Conservation (phyloP, 2,888 invertebrate species). For the Anticlea derivata region DNA sequence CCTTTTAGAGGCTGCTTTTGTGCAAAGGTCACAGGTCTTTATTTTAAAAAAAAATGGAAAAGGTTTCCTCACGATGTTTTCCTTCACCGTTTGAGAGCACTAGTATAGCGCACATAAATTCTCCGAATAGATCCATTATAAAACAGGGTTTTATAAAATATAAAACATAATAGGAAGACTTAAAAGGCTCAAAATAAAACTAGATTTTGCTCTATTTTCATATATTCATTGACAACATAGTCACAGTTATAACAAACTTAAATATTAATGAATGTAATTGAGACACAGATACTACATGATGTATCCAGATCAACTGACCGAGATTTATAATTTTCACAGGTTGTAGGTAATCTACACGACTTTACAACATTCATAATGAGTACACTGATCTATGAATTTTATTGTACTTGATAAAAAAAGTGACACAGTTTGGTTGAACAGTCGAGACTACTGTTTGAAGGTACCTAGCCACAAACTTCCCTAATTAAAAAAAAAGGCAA, state of each 20-base stretch:
- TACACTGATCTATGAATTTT: constrained; percentile 51
- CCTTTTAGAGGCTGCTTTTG: too few species aligned
- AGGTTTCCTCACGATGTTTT: too few species aligned
- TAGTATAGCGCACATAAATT: too few species aligned
- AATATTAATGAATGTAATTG: constrained; percentile 71
- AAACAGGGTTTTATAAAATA: too few species aligned
- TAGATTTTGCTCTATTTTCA: constrained; percentile 75
- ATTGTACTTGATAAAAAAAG: constrained; percentile 54
- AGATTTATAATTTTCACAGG: constrained; percentile 44
- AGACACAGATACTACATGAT: constrained; percentile 65
- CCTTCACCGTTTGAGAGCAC: too few species aligned
- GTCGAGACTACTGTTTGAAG: not conserved
- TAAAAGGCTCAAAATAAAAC: constrained; percentile 62
- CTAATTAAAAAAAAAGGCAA: too few species aligned
- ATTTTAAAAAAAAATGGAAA: too few species aligned
- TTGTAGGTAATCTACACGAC: constrained; percentile 56
- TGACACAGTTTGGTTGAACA: constrained; percentile 20
- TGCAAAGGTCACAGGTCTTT: too few species aligned
- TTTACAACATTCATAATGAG: constrained; percentile 44
- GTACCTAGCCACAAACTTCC: too few species aligned
- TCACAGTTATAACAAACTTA: constrained; percentile 82
- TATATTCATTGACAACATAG: constrained; percentile 84
- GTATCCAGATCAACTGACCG: constrained; percentile 56
- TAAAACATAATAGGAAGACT: not conserved
- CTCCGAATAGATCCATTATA: too few species aligned